Evolutionary conservation across 2,797 vertebrate genomes (phyloP).

Genomic region (Acanthurus tractus): DNA sequence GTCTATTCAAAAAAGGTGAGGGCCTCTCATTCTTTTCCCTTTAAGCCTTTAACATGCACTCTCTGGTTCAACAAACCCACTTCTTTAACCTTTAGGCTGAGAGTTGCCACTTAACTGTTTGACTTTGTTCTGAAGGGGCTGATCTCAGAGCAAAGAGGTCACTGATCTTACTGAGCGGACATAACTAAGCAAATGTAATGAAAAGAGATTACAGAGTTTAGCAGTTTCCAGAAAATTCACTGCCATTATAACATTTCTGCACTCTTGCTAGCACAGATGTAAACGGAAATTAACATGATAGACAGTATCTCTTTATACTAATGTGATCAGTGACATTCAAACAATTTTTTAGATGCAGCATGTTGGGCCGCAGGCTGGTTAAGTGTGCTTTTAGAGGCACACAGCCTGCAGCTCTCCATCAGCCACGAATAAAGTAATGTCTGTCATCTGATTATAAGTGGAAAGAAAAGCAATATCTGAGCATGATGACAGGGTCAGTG

Average conservation of each 20-base stretch:
- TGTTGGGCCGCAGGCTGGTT: no score
- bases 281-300: conserved; percentile 11
- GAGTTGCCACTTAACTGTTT: neutral
- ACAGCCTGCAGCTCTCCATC: conserved; percentile 1
- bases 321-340: conserved; percentile 39
- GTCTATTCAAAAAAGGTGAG: neutral
- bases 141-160: neutral
- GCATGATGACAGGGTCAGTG: neutral
- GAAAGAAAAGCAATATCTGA: neutral
- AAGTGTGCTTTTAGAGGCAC: neutral
- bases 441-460: neutral
- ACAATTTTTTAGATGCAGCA: conserved; percentile 10
- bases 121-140: neutral
- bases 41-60: neutral
- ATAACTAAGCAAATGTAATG: conserved; percentile 14
- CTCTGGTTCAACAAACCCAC: neutral
- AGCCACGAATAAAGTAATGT: conserved; percentile 1
- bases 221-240: neutral
- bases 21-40: neutral
- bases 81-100: neutral
- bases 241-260: neutral
- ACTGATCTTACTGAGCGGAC: conserved; percentile 2
- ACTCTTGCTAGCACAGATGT: neutral
- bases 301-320: conserved; percentile 31
- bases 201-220: neutral